Evolutionary conservation across 92 coral and sea anemone species (phyloP).

Genomic region (Anthopleura xanthogrammica): DNA sequence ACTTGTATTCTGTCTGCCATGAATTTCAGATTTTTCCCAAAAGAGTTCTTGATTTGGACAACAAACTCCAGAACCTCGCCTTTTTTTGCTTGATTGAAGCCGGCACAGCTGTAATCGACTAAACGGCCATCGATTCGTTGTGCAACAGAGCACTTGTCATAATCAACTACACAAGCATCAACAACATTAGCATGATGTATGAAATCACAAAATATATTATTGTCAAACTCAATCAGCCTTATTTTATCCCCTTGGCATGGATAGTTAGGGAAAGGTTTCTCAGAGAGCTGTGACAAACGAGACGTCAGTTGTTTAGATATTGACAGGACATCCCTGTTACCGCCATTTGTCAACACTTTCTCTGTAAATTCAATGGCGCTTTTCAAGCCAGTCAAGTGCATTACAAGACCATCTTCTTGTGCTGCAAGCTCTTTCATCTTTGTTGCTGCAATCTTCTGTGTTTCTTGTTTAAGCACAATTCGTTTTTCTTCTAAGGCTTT

Average conservation of each 20-base stretch:
- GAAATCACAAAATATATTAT: background rate
- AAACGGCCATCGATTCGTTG: too few species aligned
- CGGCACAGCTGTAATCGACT: too few species aligned
- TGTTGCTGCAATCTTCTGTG: background rate
- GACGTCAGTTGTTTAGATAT: background rate
- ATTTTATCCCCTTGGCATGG: too few species aligned
- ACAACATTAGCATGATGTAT: background rate
- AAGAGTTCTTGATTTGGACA: background rate
- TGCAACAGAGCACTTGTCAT: too few species aligned
- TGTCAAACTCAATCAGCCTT: background rate
- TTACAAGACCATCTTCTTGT: constrained; percentile 18
- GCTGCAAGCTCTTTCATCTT: constrained; percentile 5
- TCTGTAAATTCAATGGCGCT: constrained; percentile 17
- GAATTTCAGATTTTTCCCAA: background rate
- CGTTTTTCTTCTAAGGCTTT: constrained; percentile 16
- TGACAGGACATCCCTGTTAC: constrained; percentile 15
- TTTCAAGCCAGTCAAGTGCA: constrained; percentile 6
- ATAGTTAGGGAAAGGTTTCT: background rate
- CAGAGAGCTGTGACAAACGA: constrained; percentile 3
- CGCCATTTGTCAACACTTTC: background rate
- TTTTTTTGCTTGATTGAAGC: background rate
- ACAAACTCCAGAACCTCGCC: background rate
- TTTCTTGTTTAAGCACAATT: background rate
- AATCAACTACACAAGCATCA: background rate
- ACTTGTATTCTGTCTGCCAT: background rate